Evolutionary conservation across 2,113 vertebrate species (phyloP).

Genomic region (Suncus etruscus): DNA sequence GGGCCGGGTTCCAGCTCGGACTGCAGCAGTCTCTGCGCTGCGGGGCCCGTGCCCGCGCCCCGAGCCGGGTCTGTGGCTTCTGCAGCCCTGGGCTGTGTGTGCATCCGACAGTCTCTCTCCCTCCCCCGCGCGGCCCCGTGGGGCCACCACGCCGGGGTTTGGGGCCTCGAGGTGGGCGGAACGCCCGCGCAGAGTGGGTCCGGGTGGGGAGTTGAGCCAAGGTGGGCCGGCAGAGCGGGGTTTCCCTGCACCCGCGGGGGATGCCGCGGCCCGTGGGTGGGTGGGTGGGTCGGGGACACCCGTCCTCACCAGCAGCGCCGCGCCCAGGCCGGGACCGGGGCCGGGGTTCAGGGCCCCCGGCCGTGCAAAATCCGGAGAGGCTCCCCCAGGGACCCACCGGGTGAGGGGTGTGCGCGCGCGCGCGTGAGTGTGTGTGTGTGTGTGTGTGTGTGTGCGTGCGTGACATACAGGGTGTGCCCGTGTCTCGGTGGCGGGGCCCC

Average conservation of each 20-base stretch:
- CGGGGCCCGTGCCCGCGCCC: constrained; percentile 49
- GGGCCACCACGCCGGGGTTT: constrained; percentile 54
- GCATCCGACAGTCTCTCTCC: constrained; percentile 59
- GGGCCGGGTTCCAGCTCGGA: constrained; percentile 75
- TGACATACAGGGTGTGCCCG: constrained; percentile 67
- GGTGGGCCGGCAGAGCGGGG: constrained; percentile 63
- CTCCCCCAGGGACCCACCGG: background rate
- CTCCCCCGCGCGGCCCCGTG: constrained; percentile 21
- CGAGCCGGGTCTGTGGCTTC: constrained; percentile 68
- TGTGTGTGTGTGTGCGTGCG: no score
- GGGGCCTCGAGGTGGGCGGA: constrained; percentile 73
- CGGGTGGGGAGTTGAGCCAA: constrained; percentile 56
- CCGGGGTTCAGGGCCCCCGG: background rate
- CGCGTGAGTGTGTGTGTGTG: no score
- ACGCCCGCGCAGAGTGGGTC: constrained; percentile 29
- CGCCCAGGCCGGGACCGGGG: constrained; percentile 62
- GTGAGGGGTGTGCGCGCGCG: no score
- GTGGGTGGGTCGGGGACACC: constrained; percentile 51
- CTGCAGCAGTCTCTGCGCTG: constrained; percentile 76
- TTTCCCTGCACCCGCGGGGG: constrained; percentile 37
- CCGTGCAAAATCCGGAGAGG: constrained; percentile 17
- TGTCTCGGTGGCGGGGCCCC: constrained; percentile 45
- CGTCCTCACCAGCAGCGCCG: constrained; percentile 54
- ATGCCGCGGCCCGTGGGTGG: constrained; percentile 64
- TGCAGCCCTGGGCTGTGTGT: constrained; percentile 62